A percentile compares a stretch with the other conserved stretches of the same genome.
Evolutionary conservation across 2,888 invertebrate species (phyloP).

Genomic region (Cephus rjabovi): DNA sequence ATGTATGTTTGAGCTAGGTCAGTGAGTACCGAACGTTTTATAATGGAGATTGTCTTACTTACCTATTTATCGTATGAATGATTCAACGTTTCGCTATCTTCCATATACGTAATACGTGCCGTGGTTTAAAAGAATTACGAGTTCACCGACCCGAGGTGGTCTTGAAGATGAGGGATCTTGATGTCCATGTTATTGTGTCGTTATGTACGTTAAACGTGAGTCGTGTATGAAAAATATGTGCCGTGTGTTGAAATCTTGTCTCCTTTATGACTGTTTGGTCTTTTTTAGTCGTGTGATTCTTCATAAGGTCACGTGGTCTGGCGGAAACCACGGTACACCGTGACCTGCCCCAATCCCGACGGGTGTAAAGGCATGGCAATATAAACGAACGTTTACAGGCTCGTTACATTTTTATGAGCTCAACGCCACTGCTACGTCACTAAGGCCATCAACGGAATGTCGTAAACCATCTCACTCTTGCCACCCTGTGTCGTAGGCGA

Average conservation of each 20-base stretch:
- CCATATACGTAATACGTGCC: background rate
- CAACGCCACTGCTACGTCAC: slow-evolving; percentile 61
- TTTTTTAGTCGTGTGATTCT: slow-evolving; percentile 29
- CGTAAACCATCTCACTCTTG: slow-evolving; percentile 60
- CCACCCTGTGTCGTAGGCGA: background rate
- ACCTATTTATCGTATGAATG: background rate
- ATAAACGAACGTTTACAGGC: slow-evolving; percentile 67
- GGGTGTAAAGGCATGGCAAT: slow-evolving; percentile 63
- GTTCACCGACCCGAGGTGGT: background rate
- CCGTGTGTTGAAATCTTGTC: background rate
- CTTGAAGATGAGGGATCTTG: background rate
- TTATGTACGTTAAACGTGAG: background rate
- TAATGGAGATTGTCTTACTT: background rate
- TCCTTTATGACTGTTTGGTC: background rate
- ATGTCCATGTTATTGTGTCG: background rate
- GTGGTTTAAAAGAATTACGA: background rate
- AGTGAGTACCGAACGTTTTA: background rate
- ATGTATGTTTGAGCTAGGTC: background rate
- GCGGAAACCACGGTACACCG: slow-evolving; percentile 33
- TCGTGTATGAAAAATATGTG: background rate
- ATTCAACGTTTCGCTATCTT: background rate
- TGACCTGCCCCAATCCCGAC: slow-evolving; percentile 64
- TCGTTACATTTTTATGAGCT: slow-evolving; percentile 67
- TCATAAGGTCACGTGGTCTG: slow-evolving; percentile 49
- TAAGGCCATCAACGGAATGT: slow-evolving; percentile 63